Evolutionary conservation across 1,140 invertebrate species (phyloP), one percentile per base, ranked within the genome.

Genomic region (Coenobita brevimanus): DNA sequence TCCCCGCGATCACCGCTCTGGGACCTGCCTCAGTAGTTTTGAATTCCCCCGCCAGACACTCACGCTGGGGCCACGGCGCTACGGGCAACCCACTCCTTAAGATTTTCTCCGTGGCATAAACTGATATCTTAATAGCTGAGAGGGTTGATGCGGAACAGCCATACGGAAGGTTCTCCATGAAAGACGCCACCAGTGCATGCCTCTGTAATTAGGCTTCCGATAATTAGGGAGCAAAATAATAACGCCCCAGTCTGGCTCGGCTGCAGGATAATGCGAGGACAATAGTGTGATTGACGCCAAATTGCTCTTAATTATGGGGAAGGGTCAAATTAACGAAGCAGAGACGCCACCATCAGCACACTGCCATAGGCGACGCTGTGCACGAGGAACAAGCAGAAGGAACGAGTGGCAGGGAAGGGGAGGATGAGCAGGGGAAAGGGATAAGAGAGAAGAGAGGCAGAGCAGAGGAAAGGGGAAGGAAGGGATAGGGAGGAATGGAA

Each of bases 261-360:
- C 24, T 71, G 67, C 80, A 71, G 62, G 67, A 82, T 82, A 82
- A 82, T 71, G 33, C 62, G 62, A n/a, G 41, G 36, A 50, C 64
- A 82, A 69, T 71, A 30, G 36, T 54, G 60, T 82, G 80, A 82
- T 67, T 46, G 80, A 82, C 80, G 80, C 41, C 15, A 69, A 82
- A 82, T 69, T 82, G 64, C 64, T 71, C 80, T 69, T 82, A 71
- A 69, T 82, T 71, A 82, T 71, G 69, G 60, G 24, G 38, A 82
- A 30, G 33, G n/a, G 62, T n/a, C 62, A 82, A 54, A 82, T 71
- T 71, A 82, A 43, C 80, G 8, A 4, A 36, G 36, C 15, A 81
- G 54, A 62, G 78, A 81, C 57, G 60, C 57, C 57, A 81, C 36
- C 50, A 60, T 79, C 50, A 79, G 38, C 27, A 33, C n/a, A 15